Conservation (phyloP, 1,140 invertebrate genomes). For the Elysia chlorotica region DNA sequence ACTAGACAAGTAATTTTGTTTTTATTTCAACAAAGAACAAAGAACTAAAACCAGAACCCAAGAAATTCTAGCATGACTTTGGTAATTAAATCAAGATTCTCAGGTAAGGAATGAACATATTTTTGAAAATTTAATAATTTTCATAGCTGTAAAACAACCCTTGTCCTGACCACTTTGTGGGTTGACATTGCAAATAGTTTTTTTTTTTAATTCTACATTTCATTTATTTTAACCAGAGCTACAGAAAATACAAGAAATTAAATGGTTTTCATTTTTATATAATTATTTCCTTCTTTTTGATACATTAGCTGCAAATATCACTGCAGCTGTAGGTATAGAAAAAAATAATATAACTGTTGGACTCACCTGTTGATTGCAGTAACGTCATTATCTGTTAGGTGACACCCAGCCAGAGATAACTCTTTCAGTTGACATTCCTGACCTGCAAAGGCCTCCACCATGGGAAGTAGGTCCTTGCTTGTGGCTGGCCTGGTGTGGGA, state of each 20-base stretch:
- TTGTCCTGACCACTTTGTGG: too few species aligned
- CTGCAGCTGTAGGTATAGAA: too few species aligned
- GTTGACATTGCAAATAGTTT: too few species aligned
- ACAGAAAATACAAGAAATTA: neutral
- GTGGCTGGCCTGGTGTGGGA: neutral
- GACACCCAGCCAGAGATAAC: conserved; percentile 3
- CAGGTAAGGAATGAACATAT: neutral
- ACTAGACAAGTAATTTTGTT: neutral
- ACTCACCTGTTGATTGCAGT: conserved; percentile 13
- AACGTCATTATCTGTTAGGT: neutral
- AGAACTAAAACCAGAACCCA: neutral
- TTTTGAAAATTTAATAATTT: neutral
- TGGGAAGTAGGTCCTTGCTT: neutral
- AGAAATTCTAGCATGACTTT: neutral
- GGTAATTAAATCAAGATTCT: neutral
- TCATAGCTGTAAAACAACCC: too few species aligned
- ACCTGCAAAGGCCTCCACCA: conserved; percentile 1
- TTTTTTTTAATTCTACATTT: neutral
- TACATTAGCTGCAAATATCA: too few species aligned
- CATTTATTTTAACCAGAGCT: neutral
- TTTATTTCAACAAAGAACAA: neutral
- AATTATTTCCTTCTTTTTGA: too few species aligned
- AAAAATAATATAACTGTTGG: too few species aligned
- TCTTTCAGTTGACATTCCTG: neutral
- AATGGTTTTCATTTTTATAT: neutral